These are phyloP conservation scores for Saxidomus purpurata DNA, from an alignment of 1,140 invertebrate genomes.

Conservation along the genomic window DNA sequence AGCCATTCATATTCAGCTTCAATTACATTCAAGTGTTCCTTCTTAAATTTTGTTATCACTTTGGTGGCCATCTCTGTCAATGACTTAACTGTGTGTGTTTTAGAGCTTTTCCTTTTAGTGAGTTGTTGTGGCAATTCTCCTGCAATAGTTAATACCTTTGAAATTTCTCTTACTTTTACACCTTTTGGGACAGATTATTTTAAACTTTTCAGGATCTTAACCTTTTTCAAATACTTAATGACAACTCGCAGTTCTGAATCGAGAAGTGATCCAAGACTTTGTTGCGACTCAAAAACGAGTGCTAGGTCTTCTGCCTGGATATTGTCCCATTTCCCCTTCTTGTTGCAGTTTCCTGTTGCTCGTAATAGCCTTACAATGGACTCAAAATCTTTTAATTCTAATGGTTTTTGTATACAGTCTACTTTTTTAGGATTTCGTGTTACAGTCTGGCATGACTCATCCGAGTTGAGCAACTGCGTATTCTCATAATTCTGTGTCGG, in stretches of 20 bases:
- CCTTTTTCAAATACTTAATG: conserved; percentile 16
- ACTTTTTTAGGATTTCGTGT: too few relatives aligned
- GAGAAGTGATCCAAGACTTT: not conserved
- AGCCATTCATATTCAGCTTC: not conserved
- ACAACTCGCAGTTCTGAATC: conserved; percentile 33
- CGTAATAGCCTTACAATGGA: not conserved
- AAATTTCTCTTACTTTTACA: too few relatives aligned
- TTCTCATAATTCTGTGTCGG: not conserved
- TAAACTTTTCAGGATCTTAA: not conserved
- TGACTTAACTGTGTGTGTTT: too few relatives aligned
- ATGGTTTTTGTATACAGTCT: too few relatives aligned
- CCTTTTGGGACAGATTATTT: not conserved
- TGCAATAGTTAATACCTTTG: too few relatives aligned
- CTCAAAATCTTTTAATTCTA: too few relatives aligned
- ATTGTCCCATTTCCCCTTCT: conserved; percentile 7
- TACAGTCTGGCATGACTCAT: too few relatives aligned
- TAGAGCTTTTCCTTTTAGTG: too few relatives aligned
- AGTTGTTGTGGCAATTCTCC: too few relatives aligned
- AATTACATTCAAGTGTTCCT: not conserved
- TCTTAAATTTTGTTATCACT: too few relatives aligned
- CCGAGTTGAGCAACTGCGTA: too few relatives aligned
- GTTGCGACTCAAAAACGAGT: not conserved
- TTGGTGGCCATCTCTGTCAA: too few relatives aligned
- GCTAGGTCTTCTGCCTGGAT: not conserved
- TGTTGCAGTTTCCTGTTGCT: not conserved